These are phyloP conservation scores for Caerostris extrusa DNA, from an alignment of 1,140 invertebrate genomes.

Conservation along the genomic window DNA sequence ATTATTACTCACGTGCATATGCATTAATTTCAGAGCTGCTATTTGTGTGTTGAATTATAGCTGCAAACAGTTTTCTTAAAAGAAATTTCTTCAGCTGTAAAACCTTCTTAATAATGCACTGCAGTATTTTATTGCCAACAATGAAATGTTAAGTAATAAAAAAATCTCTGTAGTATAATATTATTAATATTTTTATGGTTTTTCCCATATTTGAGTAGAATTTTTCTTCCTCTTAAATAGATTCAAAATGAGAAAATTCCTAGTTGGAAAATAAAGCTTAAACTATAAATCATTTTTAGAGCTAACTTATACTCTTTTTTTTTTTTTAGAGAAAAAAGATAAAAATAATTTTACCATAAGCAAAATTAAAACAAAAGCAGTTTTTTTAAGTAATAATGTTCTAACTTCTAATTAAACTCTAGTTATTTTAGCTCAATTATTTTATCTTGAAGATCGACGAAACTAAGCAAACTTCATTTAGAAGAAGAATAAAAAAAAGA, in stretches of 20 bases:
- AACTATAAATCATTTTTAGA: neutral
- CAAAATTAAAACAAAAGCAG: neutral
- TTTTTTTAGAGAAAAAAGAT: neutral
- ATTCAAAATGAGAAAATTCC: neutral
- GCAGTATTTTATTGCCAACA: constrained; percentile 8
- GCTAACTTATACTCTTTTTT: constrained; percentile 37
- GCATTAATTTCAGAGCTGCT: constrained; percentile 13
- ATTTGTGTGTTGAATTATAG: neutral
- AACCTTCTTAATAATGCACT: constrained; percentile 2
- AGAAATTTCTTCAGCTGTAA: constrained; percentile 10
- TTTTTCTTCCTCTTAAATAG: neutral
- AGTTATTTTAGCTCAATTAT: constrained; percentile 16
- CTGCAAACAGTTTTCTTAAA: constrained; percentile 1
- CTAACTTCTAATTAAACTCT: constrained; percentile 48
- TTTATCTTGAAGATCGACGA: constrained; percentile 38
- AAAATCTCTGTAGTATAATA: neutral
- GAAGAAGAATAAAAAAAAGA: neutral
- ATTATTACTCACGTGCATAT: neutral
- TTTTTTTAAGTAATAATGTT: neutral
- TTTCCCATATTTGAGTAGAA: constrained; percentile 16
- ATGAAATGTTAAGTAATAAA: constrained; percentile 2
- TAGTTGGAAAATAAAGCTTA: constrained; percentile 9
- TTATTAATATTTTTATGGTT: constrained; percentile 32
- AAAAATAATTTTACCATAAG: neutral
- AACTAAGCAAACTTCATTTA: neutral